A percentile compares a stretch with the other conserved stretches of the same genome.
These are phyloP conservation scores for Urocynchramus pylzowi DNA, from an alignment of 2,113 vertebrate species.

Conservation along the genomic window DNA sequence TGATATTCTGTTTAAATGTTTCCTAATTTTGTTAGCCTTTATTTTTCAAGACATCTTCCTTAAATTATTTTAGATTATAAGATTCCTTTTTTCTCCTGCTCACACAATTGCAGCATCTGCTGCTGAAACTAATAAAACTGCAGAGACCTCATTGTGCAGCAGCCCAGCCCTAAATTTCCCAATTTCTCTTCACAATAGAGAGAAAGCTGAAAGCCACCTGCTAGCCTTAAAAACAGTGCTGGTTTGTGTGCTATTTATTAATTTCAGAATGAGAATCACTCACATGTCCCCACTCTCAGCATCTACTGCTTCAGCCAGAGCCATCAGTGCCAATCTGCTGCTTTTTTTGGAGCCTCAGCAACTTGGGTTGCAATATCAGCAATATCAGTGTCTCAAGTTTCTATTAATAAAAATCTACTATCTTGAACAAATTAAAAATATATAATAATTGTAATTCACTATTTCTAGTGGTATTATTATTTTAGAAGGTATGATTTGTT, in stretches of 20 bases:
- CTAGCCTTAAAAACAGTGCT: not conserved
- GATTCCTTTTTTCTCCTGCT: not conserved
- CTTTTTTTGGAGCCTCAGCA: not conserved
- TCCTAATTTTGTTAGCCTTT: not conserved
- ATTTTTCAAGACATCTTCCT: not conserved
- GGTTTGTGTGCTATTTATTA: not conserved
- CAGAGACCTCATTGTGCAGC: not conserved
- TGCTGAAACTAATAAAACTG: not conserved
- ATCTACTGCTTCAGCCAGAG: not conserved
- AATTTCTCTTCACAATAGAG: not conserved
- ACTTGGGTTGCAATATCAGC: not conserved
- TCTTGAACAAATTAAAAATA: not conserved
- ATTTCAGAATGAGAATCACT: not conserved
- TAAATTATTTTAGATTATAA: not conserved
- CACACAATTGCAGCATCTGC: not conserved
- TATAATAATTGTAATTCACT: not conserved
- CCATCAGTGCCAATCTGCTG: not conserved
- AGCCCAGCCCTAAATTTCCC: not conserved
- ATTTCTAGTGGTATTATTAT: not conserved
- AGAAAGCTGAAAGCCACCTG: not conserved
- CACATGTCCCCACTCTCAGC: rapidly evolving
- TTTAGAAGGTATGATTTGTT: not conserved
- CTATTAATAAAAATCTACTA: not conserved
- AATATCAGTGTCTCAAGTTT: not conserved
- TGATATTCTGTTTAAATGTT: not conserved